A percentile compares a stretch with the other conserved stretches of the same genome.
Evolutionary conservation across 2,113 vertebrate genomes (phyloP).

Genomic region (Marcusenius ussheri): DNA sequence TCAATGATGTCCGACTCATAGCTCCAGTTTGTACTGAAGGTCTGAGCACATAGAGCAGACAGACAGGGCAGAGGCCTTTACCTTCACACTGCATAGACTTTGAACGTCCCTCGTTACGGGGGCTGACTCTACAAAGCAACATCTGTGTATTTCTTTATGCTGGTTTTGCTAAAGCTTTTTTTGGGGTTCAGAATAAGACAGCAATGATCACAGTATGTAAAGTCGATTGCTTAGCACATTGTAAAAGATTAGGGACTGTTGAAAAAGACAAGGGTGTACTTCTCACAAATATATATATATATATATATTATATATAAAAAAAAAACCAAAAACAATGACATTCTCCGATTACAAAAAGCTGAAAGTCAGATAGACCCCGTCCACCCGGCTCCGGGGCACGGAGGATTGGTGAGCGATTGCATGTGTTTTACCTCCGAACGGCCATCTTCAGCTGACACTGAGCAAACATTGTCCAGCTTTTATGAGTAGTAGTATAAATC

Average conservation of each 20-base stretch:
- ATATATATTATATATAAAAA: conserved; percentile 40
- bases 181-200: conserved; percentile 54
- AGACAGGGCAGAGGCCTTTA: conserved; percentile 59
- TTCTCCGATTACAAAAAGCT: conserved; percentile 60
- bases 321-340: conserved; percentile 51
- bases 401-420: conserved; percentile 45
- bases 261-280: conserved; percentile 24
- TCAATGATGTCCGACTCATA: conserved; percentile 48
- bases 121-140: conserved; percentile 24
- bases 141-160: conserved; percentile 57
- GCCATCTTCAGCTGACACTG: conserved; percentile 51
- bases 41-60: conserved; percentile 46
- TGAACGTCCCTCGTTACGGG: conserved; percentile 36
- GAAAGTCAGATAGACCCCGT: conserved; percentile 43
- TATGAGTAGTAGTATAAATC: conserved; percentile 28
- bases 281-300: conserved; percentile 37
- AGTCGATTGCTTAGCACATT: conserved; percentile 48
- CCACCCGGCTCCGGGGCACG: conserved; percentile 50
- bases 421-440: conserved; percentile 53
- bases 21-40: conserved; percentile 42
- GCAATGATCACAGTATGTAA: conserved; percentile 62
- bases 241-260: conserved; percentile 56
- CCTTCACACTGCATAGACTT: conserved; percentile 70
- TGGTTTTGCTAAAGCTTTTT: conserved; percentile 71
- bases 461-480: conserved; percentile 62